phyloP scores from a whole-genome alignment of 1,140 invertebrate genomes.

The Leptopilina boulardi region DNA sequence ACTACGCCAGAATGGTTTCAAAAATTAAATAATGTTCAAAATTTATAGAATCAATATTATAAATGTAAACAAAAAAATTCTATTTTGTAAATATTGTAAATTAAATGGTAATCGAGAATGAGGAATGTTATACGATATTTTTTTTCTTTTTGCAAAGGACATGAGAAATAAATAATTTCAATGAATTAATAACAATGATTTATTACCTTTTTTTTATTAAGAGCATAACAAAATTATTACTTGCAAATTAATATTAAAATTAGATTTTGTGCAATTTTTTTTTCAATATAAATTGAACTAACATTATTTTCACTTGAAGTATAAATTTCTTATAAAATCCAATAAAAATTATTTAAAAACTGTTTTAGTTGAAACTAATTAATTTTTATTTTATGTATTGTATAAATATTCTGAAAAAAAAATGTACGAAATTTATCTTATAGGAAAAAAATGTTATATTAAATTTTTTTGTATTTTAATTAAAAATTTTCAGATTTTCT shows the following conservation, averaged over 20 bases:
- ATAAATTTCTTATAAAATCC: neutral
- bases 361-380: neutral
- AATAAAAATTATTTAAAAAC: neutral
- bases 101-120: neutral
- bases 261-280: neutral
- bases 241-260: neutral
- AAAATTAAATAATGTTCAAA: neutral
- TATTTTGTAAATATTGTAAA: neutral
- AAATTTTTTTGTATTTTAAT: neutral
- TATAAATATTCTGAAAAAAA: neutral
- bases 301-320: neutral
- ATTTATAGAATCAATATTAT: neutral
- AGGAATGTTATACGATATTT: neutral
- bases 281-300: neutral
- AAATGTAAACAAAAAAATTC: neutral
- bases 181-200: neutral
- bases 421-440: neutral
- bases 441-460: neutral
- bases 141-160: neutral
- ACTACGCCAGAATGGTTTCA: neutral
- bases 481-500: neutral
- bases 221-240: slow-evolving; percentile 12
- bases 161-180: neutral
- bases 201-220: neutral
- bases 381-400: neutral